phyloP scores from a whole-genome alignment of 2,113 vertebrate species.

The Maccullochella peelii region DNA sequence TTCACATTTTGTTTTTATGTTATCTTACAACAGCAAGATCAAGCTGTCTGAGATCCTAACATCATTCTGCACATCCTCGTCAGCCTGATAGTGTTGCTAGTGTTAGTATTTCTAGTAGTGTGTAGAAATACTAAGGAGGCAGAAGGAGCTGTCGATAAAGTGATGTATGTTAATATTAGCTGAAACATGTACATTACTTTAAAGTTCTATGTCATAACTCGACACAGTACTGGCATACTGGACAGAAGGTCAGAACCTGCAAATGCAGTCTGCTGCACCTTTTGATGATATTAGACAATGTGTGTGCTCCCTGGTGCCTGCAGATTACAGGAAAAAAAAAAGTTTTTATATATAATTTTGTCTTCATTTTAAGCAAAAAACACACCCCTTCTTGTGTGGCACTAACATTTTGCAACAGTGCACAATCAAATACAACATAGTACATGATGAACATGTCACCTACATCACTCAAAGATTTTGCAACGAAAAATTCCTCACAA shows the following conservation, averaged over 20 bases:
- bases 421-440: not conserved
- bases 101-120: too few species aligned
- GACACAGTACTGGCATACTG: not conserved
- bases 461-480: too few species aligned
- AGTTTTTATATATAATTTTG: not conserved
- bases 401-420: not conserved
- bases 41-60: not conserved
- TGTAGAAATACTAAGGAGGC: not conserved
- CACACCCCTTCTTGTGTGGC: not conserved
- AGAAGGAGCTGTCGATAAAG: not conserved
- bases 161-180: not conserved
- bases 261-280: not conserved
- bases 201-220: too few species aligned
- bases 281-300: not conserved
- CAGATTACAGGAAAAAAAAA: not conserved
- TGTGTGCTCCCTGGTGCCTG: too few species aligned
- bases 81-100: not conserved
- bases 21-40: not conserved
- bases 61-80: not conserved
- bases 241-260: not conserved
- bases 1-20: not conserved
- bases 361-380: not conserved
- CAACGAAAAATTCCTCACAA: not conserved
- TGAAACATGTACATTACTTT: not conserved
- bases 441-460: too few species aligned